A percentile compares a stretch with the other conserved stretches of the same genome.
Conservation (phyloP, 2,797 vertebrate species). For the Toxotes lorentzi region DNA sequence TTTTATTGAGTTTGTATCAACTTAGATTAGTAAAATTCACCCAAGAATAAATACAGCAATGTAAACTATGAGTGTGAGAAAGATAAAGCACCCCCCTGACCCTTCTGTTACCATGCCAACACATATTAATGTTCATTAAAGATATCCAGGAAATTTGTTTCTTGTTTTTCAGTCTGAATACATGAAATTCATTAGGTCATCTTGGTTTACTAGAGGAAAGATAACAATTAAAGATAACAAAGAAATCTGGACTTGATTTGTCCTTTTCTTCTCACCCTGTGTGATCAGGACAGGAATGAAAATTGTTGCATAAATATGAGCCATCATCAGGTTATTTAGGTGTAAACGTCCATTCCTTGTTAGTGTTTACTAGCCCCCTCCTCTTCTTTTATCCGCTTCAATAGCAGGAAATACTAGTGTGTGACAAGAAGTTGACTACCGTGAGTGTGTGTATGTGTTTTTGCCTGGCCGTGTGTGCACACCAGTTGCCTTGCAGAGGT, state of each 20-base stretch:
- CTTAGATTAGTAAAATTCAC: no score
- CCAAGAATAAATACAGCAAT: no score
- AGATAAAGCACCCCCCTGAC: neutral
- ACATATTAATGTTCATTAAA: neutral
- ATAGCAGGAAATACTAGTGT: constrained; percentile 73
- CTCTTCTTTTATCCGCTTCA: constrained; percentile 55
- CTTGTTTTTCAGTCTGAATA: no score
- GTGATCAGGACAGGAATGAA: neutral
- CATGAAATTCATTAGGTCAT: no score
- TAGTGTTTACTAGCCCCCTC: constrained; percentile 48
- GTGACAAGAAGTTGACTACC: constrained; percentile 30
- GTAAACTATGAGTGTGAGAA: no score
- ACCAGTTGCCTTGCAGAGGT: constrained; percentile 60
- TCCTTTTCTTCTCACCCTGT: neutral
- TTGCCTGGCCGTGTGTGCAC: constrained; percentile 40
- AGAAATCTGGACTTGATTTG: constrained; percentile 1
- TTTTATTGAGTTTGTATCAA: no score
- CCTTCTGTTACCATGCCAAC: neutral
- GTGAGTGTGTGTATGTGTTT: constrained; percentile 23
- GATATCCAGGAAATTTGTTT: neutral
- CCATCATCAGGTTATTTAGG: constrained; percentile 39
- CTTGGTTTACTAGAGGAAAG: no score
- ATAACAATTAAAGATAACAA: no score
- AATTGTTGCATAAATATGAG: constrained; percentile 33
- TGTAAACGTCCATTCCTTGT: constrained; percentile 36